These are phyloP conservation scores for Nicator chloris DNA, from an alignment of 2,113 vertebrate species.

Conservation along the genomic window DNA sequence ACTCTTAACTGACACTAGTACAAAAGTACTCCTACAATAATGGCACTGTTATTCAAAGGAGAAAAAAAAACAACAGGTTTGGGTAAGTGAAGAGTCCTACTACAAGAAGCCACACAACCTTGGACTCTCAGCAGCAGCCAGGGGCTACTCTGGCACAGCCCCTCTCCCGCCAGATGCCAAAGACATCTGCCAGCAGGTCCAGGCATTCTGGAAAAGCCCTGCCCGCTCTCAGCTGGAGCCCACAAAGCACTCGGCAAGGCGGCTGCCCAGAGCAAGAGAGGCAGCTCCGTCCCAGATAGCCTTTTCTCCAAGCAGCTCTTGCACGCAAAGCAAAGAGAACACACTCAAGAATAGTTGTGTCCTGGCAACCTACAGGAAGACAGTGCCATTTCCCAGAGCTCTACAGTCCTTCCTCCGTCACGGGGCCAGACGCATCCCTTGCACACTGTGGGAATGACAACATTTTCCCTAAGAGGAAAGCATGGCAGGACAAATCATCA, in stretches of 20 bases:
- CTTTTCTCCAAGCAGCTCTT: neutral
- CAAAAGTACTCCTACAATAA: neutral
- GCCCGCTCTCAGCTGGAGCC: neutral
- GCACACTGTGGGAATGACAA: neutral
- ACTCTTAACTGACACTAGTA: neutral
- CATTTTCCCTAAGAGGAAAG: neutral
- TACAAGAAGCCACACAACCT: rapidly evolving
- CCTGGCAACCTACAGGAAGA: neutral
- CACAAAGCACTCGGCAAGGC: rapidly evolving
- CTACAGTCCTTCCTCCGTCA: neutral
- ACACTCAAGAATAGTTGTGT: no score
- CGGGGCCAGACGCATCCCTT: rapidly evolving
- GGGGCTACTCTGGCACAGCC: no score
- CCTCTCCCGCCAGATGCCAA: rapidly evolving
- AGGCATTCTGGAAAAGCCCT: neutral
- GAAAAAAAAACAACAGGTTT: rapidly evolving
- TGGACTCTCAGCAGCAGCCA: neutral
- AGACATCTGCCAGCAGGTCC: rapidly evolving
- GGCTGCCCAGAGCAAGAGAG: rapidly evolving
- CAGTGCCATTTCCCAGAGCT: neutral
- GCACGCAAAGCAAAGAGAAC: neutral
- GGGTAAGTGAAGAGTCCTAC: neutral
- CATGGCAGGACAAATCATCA: neutral
- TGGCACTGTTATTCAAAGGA: rapidly evolving
- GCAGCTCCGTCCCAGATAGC: neutral